phyloP scores from a whole-genome alignment of 2,888 invertebrate species.

The Campoletis raptor region DNA sequence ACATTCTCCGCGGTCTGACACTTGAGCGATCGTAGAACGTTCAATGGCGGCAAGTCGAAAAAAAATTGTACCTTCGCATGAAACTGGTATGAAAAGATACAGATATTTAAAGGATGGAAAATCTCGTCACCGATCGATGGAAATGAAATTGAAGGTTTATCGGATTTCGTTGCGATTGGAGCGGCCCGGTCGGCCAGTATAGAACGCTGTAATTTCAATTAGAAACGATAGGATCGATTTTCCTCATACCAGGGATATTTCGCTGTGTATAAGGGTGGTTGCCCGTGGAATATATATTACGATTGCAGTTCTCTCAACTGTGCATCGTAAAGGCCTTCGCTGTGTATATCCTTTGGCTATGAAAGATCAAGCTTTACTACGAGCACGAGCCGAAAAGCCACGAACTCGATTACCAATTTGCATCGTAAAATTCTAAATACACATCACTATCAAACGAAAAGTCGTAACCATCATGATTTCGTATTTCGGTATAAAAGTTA shows the following conservation, averaged over 20 bases:
- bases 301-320: constrained; percentile 35
- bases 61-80: not conserved
- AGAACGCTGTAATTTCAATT: constrained; percentile 62
- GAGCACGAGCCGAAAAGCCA: constrained; percentile 35
- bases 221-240: constrained; percentile 57
- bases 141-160: constrained; percentile 63
- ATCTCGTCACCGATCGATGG: constrained; percentile 44
- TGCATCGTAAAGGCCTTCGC: constrained; percentile 14
- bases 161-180: constrained; percentile 49
- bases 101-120: not conserved
- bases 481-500: not conserved
- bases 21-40: constrained; percentile 2
- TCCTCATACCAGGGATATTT: constrained; percentile 1
- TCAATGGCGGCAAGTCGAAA: not conserved
- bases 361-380: constrained; percentile 12
- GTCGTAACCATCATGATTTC: not conserved
- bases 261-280: constrained; percentile 13
- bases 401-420: constrained; percentile 75
- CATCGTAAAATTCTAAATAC: constrained; percentile 63
- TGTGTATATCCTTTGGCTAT: not conserved
- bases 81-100: not conserved
- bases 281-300: not conserved
- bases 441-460: constrained; percentile 8
- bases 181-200: constrained; percentile 26
- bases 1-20: constrained; percentile 12